Conservation (phyloP, 2,113 vertebrate genomes). For the Menidia beryllina region DNA sequence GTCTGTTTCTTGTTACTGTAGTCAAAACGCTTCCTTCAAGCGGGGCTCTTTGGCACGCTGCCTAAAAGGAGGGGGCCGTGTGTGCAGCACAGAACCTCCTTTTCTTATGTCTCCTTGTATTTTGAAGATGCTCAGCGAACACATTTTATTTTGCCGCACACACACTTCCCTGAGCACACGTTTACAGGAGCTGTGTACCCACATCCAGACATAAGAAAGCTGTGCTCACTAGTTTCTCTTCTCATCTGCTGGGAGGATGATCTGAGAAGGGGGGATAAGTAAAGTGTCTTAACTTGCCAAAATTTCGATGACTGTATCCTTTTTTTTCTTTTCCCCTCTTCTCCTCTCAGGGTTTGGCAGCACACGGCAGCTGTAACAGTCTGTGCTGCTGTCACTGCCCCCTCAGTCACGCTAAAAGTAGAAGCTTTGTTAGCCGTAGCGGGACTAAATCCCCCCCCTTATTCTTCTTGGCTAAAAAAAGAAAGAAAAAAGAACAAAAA, state of each 20-base stretch:
- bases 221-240: slow-evolving; percentile 14
- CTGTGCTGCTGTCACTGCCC: slow-evolving; percentile 78
- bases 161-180: slow-evolving; percentile 11
- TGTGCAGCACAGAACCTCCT: slow-evolving; percentile 43
- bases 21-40: slow-evolving; percentile 71
- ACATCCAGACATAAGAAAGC: background rate
- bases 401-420: slow-evolving; percentile 67
- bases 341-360: slow-evolving; percentile 84
- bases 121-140: slow-evolving; percentile 36
- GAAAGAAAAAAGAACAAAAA: slow-evolving; percentile 53
- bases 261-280: slow-evolving; percentile 75
- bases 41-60: slow-evolving; percentile 78
- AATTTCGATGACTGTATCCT: slow-evolving; percentile 76
- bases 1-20: slow-evolving; percentile 87
- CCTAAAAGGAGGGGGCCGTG: slow-evolving; percentile 56
- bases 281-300: slow-evolving; percentile 70
- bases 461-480: slow-evolving; percentile 37
- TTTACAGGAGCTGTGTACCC: slow-evolving; percentile 6
- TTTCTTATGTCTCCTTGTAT: slow-evolving; percentile 58
- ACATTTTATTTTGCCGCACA: background rate
- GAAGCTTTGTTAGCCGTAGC: slow-evolving; percentile 63
- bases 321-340: slow-evolving; percentile 81
- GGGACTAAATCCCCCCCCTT: slow-evolving; percentile 52
- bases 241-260: slow-evolving; percentile 39
- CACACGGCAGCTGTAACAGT: slow-evolving; percentile 79